Evolutionary conservation across 2,797 vertebrate genomes (phyloP).

Genomic region (Aphelocoma californica): DNA sequence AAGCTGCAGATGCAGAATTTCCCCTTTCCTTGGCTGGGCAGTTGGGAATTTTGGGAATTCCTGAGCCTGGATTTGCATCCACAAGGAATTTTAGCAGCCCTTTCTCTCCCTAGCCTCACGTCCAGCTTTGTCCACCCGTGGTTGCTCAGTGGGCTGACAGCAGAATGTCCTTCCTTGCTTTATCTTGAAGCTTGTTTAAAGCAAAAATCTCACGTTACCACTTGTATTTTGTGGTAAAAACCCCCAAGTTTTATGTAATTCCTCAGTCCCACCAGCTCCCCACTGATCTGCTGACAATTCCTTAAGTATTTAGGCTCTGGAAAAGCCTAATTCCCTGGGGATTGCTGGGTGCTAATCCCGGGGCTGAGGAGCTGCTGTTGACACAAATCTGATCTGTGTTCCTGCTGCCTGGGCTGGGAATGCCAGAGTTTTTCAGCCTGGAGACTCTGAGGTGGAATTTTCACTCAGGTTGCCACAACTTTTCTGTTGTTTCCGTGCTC

Average conservation of each 20-base stretch:
- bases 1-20: not conserved
- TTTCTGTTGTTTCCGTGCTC: not conserved
- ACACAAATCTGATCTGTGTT: not conserved
- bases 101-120: accelerated
- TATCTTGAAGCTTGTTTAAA: not conserved
- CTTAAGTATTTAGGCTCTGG: not conserved
- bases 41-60: not conserved
- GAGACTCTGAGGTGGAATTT: not conserved
- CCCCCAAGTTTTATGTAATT: not conserved
- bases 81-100: not conserved
- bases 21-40: not conserved
- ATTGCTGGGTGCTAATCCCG: not conserved
- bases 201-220: not conserved
- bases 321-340: not conserved
- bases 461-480: not conserved
- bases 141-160: not conserved
- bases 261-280: not conserved
- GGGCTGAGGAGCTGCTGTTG: not conserved
- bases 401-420: not conserved
- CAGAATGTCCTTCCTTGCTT: not conserved
- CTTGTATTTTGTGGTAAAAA: not conserved
- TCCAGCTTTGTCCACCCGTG: not conserved
- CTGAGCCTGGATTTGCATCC: not conserved
- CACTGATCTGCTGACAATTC: not conserved
- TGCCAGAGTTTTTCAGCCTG: not conserved